Evolutionary conservation across 2,797 vertebrate genomes (phyloP).

Genomic region (Acanthornis magna): DNA sequence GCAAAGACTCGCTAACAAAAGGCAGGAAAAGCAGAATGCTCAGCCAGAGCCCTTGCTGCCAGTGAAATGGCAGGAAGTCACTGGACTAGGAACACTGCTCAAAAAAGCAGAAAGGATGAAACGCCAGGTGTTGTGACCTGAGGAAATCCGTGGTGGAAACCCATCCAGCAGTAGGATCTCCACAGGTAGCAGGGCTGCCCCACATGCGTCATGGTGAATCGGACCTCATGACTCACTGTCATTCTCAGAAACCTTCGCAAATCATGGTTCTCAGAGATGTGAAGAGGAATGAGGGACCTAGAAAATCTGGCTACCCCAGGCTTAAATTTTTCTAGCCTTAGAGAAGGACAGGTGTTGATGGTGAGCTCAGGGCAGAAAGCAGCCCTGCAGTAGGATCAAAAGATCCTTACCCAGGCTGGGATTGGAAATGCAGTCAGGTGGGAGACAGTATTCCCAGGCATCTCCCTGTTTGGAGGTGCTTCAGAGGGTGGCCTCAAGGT

Average conservation of each 20-base stretch:
- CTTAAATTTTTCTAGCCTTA: neutral
- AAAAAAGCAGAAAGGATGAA: neutral
- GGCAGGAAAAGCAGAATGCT: neutral
- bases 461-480: neutral
- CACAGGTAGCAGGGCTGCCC: neutral
- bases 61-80: neutral
- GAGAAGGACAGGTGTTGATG: neutral
- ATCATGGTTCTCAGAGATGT: neutral
- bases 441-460: neutral
- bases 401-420: neutral
- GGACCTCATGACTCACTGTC: neutral
- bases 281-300: neutral
- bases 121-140: neutral
- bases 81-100: neutral
- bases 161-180: neutral
- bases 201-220: accelerated
- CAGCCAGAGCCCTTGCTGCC: neutral
- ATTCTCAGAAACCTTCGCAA: neutral
- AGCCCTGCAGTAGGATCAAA: neutral
- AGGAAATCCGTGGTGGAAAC: neutral
- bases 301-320: neutral
- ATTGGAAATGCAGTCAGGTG: neutral
- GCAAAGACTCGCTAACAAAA: neutral
- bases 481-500: neutral
- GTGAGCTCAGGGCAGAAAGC: neutral